phyloP scores from a whole-genome alignment of 2,113 vertebrate genomes.

The Pyxicephalus adspersus region DNA sequence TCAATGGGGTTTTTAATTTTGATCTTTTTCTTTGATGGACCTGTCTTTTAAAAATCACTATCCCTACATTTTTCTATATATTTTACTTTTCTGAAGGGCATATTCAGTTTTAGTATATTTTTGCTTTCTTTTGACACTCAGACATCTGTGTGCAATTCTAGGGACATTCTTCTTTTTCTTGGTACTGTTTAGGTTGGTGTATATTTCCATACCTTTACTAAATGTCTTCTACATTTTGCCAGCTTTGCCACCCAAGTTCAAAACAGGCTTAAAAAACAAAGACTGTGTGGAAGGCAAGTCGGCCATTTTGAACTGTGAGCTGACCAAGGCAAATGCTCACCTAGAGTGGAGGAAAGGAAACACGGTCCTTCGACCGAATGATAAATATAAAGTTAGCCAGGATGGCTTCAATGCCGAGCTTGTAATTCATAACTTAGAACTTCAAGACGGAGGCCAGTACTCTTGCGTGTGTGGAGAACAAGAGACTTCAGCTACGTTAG shows the following conservation, averaged over 20 bases:
- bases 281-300: slow-evolving; percentile 79
- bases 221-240: slow-evolving; percentile 55
- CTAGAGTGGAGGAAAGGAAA: slow-evolving; percentile 81
- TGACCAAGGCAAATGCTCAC: slow-evolving; percentile 75
- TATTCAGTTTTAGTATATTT: too few relatives aligned
- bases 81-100: too few relatives aligned
- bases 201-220: background rate
- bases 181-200: background rate
- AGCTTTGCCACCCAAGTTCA: slow-evolving; percentile 82
- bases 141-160: too few relatives aligned
- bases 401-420: slow-evolving; percentile 77
- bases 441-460: slow-evolving; percentile 78
- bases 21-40: too few relatives aligned
- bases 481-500: slow-evolving; percentile 76
- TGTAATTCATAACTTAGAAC: slow-evolving; percentile 69
- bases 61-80: too few relatives aligned
- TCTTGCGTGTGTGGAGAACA: slow-evolving; percentile 78
- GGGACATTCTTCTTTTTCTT: too few relatives aligned
- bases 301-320: slow-evolving; percentile 78
- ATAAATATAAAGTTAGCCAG: slow-evolving; percentile 77
- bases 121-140: too few relatives aligned
- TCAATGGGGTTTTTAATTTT: too few relatives aligned
- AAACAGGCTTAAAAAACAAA: slow-evolving; percentile 76
- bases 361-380: slow-evolving; percentile 61
- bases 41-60: too few relatives aligned